phyloP scores from a whole-genome alignment of 2,888 invertebrate genomes.

The Lasioglossum malachurum region DNA sequence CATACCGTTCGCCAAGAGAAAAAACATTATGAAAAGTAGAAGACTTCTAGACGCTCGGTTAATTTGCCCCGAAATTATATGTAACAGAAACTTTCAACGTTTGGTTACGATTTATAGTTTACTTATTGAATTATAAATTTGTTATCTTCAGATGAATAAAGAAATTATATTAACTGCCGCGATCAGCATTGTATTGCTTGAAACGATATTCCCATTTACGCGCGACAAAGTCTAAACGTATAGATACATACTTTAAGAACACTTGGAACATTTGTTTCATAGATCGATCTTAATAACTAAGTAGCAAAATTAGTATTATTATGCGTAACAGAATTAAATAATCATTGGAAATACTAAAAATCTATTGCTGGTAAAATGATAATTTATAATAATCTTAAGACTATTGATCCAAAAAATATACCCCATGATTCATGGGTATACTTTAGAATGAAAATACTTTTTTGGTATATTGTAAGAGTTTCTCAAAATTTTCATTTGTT shows the following conservation, averaged over 20 bases:
- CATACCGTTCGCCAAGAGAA: background rate
- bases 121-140: background rate
- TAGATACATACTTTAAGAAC: conserved; percentile 12
- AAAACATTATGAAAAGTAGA: background rate
- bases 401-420: conserved; percentile 22
- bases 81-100: conserved; percentile 5
- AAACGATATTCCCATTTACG: background rate
- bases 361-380: conserved; percentile 11
- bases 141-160: background rate
- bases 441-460: conserved; percentile 7
- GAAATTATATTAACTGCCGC: conserved; percentile 3
- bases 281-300: conserved; percentile 19
- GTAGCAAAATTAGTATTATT: conserved; percentile 28
- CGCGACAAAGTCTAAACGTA: background rate
- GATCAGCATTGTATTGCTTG: background rate
- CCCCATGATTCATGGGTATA: background rate
- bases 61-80: background rate
- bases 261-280: conserved; percentile 18
- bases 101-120: conserved; percentile 7
- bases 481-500: background rate
- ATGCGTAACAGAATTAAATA: conserved; percentile 22
- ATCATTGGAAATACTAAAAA: conserved; percentile 8
- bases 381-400: conserved; percentile 15
- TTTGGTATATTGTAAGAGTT: conserved; percentile 3
- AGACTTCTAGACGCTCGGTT: background rate